These are phyloP conservation scores for Panopea generosa DNA, from an alignment of 2,888 invertebrate species.

Conservation along the genomic window DNA sequence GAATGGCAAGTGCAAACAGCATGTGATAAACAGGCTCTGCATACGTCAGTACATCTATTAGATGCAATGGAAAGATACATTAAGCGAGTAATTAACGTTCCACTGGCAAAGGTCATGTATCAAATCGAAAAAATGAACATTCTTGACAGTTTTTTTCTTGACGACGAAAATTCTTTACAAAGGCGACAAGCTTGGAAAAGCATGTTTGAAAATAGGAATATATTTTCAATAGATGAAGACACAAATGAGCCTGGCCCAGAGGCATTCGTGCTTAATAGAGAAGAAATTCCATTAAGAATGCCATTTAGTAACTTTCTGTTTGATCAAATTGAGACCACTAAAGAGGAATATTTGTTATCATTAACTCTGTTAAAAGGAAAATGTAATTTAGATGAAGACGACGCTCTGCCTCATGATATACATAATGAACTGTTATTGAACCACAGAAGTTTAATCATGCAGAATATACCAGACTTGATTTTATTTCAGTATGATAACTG, in stretches of 20 bases:
- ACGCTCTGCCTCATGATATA: constrained; percentile 46
- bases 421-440: constrained; percentile 31
- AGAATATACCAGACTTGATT: constrained; percentile 20
- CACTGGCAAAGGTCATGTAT: constrained; percentile 54
- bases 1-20: constrained; percentile 60
- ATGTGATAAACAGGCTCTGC: constrained; percentile 38
- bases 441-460: constrained; percentile 41
- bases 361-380: constrained; percentile 36
- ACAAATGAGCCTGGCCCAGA: constrained; percentile 59
- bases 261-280: constrained; percentile 46
- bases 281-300: constrained; percentile 38
- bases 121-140: constrained; percentile 45
- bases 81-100: constrained; percentile 38
- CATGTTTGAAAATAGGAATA: constrained; percentile 12
- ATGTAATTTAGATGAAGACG: constrained; percentile 57
- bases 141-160: constrained; percentile 53
- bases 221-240: constrained; percentile 41
- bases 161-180: constrained; percentile 12
- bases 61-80: constrained; percentile 56
- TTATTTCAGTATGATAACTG: constrained; percentile 4
- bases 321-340: constrained; percentile 43
- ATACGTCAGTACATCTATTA: constrained; percentile 38
- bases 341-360: constrained; percentile 51
- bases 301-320: constrained; percentile 55
- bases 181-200: constrained; percentile 32